A percentile compares a stretch with the other conserved stretches of the same genome.
phyloP scores from a whole-genome alignment of 2,888 invertebrate species.

The Pollenia angustigena region DNA sequence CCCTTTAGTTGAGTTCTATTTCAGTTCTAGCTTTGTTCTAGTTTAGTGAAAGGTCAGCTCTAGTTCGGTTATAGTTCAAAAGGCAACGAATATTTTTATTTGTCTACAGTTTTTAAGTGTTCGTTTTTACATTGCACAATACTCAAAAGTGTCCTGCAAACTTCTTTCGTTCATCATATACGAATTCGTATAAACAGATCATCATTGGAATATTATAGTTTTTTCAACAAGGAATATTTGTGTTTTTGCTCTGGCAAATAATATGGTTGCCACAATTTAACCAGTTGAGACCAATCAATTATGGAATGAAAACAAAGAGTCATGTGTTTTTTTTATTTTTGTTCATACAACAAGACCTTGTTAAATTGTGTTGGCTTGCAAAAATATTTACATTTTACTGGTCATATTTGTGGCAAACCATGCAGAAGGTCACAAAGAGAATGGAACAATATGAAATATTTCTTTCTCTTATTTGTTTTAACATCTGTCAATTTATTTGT shows the following conservation, averaged over 20 bases:
- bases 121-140: no score
- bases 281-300: conserved; percentile 42
- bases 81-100: no score
- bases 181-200: neutral
- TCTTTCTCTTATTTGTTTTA: neutral
- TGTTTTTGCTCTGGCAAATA: conserved; percentile 10
- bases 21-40: no score
- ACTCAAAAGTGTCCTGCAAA: neutral
- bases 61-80: no score
- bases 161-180: neutral
- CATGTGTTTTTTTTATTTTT: conserved; percentile 7
- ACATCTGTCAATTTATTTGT: conserved; percentile 32
- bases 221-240: conserved; percentile 24
- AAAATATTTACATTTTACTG: conserved; percentile 45
- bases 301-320: conserved; percentile 20
- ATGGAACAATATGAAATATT: neutral
- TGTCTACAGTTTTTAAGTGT: no score
- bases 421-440: neutral
- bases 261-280: conserved; percentile 12
- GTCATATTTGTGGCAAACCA: conserved; percentile 26
- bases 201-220: neutral
- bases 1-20: no score
- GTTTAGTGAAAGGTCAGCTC: no score
- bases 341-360: conserved; percentile 18
- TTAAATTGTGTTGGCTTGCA: conserved; percentile 32